These are phyloP conservation scores for Leptinotarsa undecemlineata DNA, from an alignment of 1,140 invertebrate species.

Conservation along the genomic window DNA sequence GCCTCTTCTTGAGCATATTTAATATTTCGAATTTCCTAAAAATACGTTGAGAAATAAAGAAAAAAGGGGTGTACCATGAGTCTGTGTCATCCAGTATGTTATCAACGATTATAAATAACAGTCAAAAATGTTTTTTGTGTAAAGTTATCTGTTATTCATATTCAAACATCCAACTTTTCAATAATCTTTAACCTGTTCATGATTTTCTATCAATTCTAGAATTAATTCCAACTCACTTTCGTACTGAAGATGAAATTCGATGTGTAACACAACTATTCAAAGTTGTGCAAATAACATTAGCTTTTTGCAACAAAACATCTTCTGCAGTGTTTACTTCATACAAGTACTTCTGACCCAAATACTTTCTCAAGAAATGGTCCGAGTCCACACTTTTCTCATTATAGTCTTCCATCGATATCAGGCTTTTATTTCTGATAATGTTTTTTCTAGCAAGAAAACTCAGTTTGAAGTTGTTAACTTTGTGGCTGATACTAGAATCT, in stretches of 20 bases:
- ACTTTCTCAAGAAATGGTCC: slow-evolving; percentile 29
- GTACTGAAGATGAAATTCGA: not conserved
- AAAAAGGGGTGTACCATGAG: too few relatives aligned
- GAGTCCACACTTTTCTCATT: slow-evolving; percentile 11
- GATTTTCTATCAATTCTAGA: slow-evolving; percentile 21
- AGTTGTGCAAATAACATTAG: slow-evolving; percentile 56
- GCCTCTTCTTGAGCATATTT: too few relatives aligned
- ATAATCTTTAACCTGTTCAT: slow-evolving; percentile 12
- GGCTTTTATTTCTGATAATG: slow-evolving; percentile 9
- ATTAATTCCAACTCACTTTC: slow-evolving; percentile 18
- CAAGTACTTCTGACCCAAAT: slow-evolving; percentile 35
- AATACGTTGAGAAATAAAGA: too few relatives aligned
- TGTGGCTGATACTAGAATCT: slow-evolving; percentile 33
- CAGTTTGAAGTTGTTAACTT: slow-evolving; percentile 27
- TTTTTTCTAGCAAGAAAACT: slow-evolving; percentile 29
- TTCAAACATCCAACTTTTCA: not conserved
- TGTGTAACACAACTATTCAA: slow-evolving; percentile 46
- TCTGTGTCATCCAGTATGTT: too few relatives aligned
- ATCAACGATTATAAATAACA: too few relatives aligned
- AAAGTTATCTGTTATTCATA: too few relatives aligned
- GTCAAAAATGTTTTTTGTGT: too few relatives aligned
- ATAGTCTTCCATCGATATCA: not conserved
- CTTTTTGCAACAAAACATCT: slow-evolving; percentile 37
- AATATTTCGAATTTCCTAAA: too few relatives aligned
- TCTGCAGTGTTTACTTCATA: slow-evolving; percentile 36